Conservation (phyloP, 2,888 invertebrate species). For the Pilophorus perplexus region DNA sequence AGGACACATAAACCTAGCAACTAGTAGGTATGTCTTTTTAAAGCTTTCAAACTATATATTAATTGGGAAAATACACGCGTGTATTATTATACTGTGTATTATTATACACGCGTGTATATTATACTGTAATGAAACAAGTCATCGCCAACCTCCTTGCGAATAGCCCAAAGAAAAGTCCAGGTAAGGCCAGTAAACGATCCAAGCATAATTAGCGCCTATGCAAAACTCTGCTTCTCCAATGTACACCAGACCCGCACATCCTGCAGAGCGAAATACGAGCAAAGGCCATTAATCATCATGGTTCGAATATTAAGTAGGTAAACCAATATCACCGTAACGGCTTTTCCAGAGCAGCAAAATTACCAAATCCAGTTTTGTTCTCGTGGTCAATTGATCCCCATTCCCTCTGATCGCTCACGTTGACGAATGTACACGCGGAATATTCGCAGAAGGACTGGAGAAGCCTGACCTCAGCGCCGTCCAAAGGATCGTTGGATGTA, state of each 20-base stretch:
- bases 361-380: neutral
- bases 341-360: too few relatives aligned
- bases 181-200: constrained; percentile 61
- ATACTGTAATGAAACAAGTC: too few relatives aligned
- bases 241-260: constrained; percentile 59
- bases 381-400: constrained; percentile 40
- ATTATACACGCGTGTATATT: too few relatives aligned
- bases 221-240: constrained; percentile 63
- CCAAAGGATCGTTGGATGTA: constrained; percentile 53
- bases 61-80: too few relatives aligned
- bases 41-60: too few relatives aligned
- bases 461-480: constrained; percentile 57
- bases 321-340: too few relatives aligned
- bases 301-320: neutral
- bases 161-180: constrained; percentile 64
- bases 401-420: constrained; percentile 58
- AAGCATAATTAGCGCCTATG: constrained; percentile 60
- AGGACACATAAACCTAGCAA: too few relatives aligned
- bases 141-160: constrained; percentile 58
- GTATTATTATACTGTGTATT: too few relatives aligned
- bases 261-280: too few relatives aligned
- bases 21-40: too few relatives aligned
- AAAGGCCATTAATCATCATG: neutral
- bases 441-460: constrained; percentile 53
- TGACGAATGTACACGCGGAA: constrained; percentile 55